Conservation (phyloP, 2,797 vertebrate species). For the Moxostoma hubbsi region DNA sequence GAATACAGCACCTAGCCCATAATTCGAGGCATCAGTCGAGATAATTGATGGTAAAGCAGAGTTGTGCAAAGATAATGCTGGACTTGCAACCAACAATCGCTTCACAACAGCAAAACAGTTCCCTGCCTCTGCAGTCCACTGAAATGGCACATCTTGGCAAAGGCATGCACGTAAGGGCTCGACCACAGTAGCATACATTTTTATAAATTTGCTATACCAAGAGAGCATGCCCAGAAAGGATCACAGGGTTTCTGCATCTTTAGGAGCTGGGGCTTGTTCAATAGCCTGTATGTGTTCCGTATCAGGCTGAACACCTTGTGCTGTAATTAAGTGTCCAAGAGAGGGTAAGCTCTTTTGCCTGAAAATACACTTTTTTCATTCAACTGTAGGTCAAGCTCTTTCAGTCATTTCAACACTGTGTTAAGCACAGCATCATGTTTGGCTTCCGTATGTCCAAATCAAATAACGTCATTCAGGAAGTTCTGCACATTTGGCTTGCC, state of each 20-base stretch:
- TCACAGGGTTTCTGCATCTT: background rate
- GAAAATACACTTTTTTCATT: background rate
- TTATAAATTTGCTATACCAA: background rate
- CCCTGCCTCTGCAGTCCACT: no score
- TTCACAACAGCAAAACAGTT: no score
- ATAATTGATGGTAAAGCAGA: no score
- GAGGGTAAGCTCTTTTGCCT: background rate
- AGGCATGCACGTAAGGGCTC: background rate
- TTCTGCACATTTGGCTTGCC: background rate
- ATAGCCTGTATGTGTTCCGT: background rate
- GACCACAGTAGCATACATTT: background rate
- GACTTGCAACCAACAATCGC: no score
- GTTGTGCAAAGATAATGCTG: no score
- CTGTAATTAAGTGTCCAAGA: background rate
- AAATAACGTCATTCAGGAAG: background rate
- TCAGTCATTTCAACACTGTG: background rate
- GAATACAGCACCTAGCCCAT: no score
- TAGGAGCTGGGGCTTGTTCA: background rate
- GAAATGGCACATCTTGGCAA: background rate
- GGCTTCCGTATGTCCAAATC: background rate
- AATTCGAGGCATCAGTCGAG: no score
- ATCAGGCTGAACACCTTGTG: background rate
- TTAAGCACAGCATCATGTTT: background rate
- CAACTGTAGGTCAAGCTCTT: background rate
- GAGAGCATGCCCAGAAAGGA: background rate